Evolutionary conservation across 2,113 vertebrate species (phyloP).

Genomic region (Eonycteris spelaea): DNA sequence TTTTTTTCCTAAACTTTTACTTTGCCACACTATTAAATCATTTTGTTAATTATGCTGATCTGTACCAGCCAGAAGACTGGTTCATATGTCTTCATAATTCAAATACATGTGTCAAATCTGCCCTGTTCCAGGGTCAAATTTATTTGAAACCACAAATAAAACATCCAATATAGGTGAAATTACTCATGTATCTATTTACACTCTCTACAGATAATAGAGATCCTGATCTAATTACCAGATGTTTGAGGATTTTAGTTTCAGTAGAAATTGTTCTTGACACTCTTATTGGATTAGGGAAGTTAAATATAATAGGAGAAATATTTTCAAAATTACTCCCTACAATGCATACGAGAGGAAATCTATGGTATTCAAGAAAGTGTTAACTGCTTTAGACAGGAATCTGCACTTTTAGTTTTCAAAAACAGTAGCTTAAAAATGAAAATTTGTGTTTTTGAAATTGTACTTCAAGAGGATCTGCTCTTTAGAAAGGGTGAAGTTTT

Average conservation of each 20-base stretch:
- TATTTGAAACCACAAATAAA: not conserved
- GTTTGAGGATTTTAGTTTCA: constrained; percentile 1
- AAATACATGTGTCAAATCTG: not conserved
- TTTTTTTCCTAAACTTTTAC: not conserved
- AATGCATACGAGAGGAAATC: not conserved
- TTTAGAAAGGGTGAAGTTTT: constrained; percentile 61
- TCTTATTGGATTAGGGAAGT: not conserved
- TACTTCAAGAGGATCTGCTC: constrained; percentile 64
- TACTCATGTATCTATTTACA: not conserved
- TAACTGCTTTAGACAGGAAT: constrained; percentile 50
- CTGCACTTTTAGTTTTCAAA: constrained; percentile 25
- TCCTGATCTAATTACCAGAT: constrained; percentile 14
- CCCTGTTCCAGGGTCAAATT: not conserved
- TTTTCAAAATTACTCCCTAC: not conserved
- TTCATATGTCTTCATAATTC: not conserved
- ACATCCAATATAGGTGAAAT: not conserved
- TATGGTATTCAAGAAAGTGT: constrained; percentile 36
- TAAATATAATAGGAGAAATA: not conserved
- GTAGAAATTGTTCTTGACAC: not conserved
- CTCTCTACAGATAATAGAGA: not conserved
- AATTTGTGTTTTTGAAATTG: not conserved
- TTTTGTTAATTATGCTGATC: not conserved
- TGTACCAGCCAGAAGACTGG: not conserved
- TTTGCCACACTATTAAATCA: not conserved
- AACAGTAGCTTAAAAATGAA: not conserved